Base-by-base conservation (phyloP, 2,113 vertebrate species). In the Platycercus adscitus region DNA sequence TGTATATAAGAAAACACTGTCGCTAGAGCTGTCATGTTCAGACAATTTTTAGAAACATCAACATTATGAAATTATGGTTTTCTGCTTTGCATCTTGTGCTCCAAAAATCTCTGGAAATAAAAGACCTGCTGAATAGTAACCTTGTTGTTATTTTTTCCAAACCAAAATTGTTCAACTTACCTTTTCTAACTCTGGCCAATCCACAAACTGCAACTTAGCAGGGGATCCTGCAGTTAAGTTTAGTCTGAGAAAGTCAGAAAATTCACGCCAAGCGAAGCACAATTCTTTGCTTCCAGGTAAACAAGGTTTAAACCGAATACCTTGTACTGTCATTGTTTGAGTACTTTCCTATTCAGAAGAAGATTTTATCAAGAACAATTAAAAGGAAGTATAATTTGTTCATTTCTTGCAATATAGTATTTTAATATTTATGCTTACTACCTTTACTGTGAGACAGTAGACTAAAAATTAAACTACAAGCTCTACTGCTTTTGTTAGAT, bases 181-280 rank as follows among this genome's bases (percentile, higher is more conserved):
- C 97, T 98, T 98, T 84, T 97, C 98, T 85, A 96, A 73, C 18
- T 98, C 97, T 23, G 98, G 98, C 94, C 97, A 98, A 2, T 98
- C 98, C 91, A 98, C 26, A 49, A 99, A 96, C 17, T 85, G 83
- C 25, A 99, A 78, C 94, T 98, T 97, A 65, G 98, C 94, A 75
- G 99, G 99, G 33, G 95, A 96, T 88, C 99, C 99, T 33, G 99
- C 96, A 23, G 95, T 95, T 81, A 99, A 94, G 70, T 97, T 98
- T 33, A 99, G 56, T 31, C 95, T 97, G 88, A 98, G 78, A 43
- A 95, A 98, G 79, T 98, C 97, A 76, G 95, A 98, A 95, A 98
- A 99, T 43, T 96, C 95, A 93, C 91, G 95, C 98, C 98, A 99
- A 68, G 97, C 98, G 25, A 99, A 98, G 93, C 98, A 98, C 69